Evolutionary conservation across 2,888 invertebrate genomes (phyloP), one percentile per base, ranked within the genome.

Genomic region (Hypercompe scribonia): DNA sequence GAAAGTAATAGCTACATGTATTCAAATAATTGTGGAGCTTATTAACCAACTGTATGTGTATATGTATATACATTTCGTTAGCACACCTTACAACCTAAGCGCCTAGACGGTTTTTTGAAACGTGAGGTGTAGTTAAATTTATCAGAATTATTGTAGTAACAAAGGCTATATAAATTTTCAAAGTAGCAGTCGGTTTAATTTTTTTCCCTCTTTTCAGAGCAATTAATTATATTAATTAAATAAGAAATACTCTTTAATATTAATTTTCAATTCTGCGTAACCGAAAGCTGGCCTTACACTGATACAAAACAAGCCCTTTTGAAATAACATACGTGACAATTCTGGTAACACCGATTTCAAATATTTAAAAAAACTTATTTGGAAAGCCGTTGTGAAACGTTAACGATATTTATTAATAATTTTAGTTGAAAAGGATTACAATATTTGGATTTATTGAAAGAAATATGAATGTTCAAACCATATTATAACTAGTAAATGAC

Each of bases 381-480:
- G 84, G 80, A 84, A 85, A 79, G 78, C 78, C 85, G 84, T 82
- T 84, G 85, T 78, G 73, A 76, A 78, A 81, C 81, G 84, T 65
- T 85, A 80, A 80, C 84, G 82, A 72, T 78, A 79, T 73, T 81
- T 67, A 61, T 75, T 72, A 64, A 24, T 33, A 50, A 70, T 81
- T 78, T 75, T 76, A 65, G n/a, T 36, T 36, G 31, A 68, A 68
- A 61, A 68, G 39, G 58, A 66, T 71, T 75, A 78, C 73, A 36
- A 69, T 70, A 76, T 69, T 66, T 24, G 46, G 68, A 75, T 68
- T 71, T 65, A 39, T 34, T 24, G 33, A 31, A 33, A 58, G 68
- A 58, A 61, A 34, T 73, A 65, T 54, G 31, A 42, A 65, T 69
- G 58, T 58, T 58, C 11, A 46, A 58, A 46, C 24, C 24, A 31